Base-by-base conservation (phyloP, 2,888 invertebrate genomes). In the Aphidoletes aphidimyza region DNA sequence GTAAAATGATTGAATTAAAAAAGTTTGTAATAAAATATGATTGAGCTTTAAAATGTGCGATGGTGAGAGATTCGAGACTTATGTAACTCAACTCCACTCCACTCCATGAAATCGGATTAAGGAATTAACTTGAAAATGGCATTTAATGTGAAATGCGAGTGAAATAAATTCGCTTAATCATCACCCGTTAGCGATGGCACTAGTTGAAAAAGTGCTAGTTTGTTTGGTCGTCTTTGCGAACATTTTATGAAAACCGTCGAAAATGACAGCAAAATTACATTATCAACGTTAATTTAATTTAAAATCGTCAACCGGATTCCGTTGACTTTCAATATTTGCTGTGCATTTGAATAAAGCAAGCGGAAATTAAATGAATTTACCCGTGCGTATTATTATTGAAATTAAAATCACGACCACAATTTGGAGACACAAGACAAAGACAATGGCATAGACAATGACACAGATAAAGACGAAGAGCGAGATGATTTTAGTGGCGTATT, bases 361-460 rank as follows among this genome's bases (percentile, higher is more conserved):
- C 30, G 69, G 69, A 69, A 69, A 69, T 69, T 69, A 69, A 69
- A 69, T 69, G 69, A 54, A 54, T 54, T 54, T 69, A 69, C 3
- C 34, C 69, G 69, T 69, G 69, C 69, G 69, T 69, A 30, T 30
- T 69, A 30, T 69, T 69, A 30, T 69, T 69, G 11, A 30, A 54
- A 26, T 54, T 54, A 22, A 54, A 54, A 22, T 54, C 30, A 17
- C 69, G 34, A 34, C 69, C 69, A 69, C 69, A 69, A 34, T 14
- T 9, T 69, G 30, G 30, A 26, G 69, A 14, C 6, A 14, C 6
- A 14, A 6, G 42, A 42, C 6, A 6, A 14, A 42, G 42, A 6
- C 8, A 42, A 42, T 9, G 14, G 14, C 8, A 42, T 6, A 42
- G 42, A 42, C 8, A 42, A 14, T 9, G 42, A 42, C 8, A 42